Percentiles rank a stretch among this genome's conserved stretches.
Conservation (phyloP, 2,888 invertebrate species). For the Seira ritae region DNA sequence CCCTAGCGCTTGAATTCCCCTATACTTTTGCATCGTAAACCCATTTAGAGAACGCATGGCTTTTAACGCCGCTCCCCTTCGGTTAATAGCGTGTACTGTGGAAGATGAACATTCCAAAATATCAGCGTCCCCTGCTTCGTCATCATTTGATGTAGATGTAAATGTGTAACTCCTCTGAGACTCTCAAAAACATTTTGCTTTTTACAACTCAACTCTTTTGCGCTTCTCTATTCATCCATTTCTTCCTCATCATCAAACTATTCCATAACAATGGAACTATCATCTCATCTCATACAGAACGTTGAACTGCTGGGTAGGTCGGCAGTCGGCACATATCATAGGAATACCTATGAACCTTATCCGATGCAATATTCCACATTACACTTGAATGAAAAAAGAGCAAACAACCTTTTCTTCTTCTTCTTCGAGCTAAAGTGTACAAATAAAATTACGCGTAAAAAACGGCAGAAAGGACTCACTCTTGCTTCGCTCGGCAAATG, state of each 20-base stretch:
- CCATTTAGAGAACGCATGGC: too few relatives aligned
- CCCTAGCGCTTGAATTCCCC: neutral
- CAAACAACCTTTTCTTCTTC: conserved; percentile 33
- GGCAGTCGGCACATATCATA: neutral
- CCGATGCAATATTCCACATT: conserved; percentile 17
- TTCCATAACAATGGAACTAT: neutral
- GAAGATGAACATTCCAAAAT: neutral
- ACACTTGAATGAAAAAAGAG: conserved; percentile 18
- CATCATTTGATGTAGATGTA: too few relatives aligned
- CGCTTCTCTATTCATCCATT: too few relatives aligned
- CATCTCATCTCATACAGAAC: neutral
- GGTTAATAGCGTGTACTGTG: neutral
- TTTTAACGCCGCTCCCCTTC: neutral
- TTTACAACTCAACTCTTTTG: too few relatives aligned
- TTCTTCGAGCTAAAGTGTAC: conserved; percentile 19
- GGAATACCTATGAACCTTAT: neutral
- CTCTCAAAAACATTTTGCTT: too few relatives aligned
- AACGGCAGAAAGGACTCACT: neutral
- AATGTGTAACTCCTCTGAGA: too few relatives aligned
- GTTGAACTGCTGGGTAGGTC: conserved; percentile 20
- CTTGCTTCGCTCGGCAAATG: conserved; percentile 49
- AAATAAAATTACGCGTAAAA: conserved; percentile 35
- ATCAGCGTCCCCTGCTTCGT: neutral
- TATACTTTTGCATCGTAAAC: too few relatives aligned
- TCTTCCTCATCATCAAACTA: too few relatives aligned